phyloP scores from a whole-genome alignment of 2,888 invertebrate species.

The Scrobipalpa costella region DNA sequence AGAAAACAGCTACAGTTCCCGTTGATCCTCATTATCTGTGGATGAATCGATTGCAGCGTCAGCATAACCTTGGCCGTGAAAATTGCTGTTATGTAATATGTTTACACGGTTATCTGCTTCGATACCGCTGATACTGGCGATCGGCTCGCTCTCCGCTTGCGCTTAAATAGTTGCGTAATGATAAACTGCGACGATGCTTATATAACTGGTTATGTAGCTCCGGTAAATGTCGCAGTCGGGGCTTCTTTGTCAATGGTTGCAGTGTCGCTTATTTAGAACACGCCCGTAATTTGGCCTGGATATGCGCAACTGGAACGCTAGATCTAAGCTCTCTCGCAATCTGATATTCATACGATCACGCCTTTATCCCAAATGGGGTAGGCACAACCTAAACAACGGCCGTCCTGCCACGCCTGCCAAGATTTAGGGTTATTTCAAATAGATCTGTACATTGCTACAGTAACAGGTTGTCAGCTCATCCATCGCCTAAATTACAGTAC shows the following conservation, averaged over 20 bases:
- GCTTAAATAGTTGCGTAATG: constrained; percentile 58
- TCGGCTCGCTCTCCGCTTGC: constrained; percentile 46
- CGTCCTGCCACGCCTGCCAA: too few species aligned
- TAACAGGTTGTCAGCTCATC: too few species aligned
- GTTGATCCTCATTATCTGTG: background rate
- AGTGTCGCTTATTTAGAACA: constrained; percentile 21
- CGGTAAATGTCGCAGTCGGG: constrained; percentile 58
- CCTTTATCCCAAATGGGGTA: too few species aligned
- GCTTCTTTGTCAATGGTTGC: constrained; percentile 45
- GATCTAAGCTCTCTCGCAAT: too few species aligned
- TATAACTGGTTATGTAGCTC: constrained; percentile 59
- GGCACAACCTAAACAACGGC: too few species aligned
- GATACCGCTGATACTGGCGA: background rate
- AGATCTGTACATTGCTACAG: too few species aligned
- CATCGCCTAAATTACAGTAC: too few species aligned
- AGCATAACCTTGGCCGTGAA: constrained; percentile 35
- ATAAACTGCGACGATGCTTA: constrained; percentile 64
- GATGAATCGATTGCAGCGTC: background rate
- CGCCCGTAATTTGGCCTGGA: background rate
- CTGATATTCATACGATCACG: too few species aligned
- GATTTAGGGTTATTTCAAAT: too few species aligned
- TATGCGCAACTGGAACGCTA: background rate
- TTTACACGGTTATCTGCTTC: constrained; percentile 11
- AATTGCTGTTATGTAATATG: constrained; percentile 4
- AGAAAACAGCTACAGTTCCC: background rate